phyloP scores from a whole-genome alignment of 2,888 invertebrate species.

The Crioceris asparagi region DNA sequence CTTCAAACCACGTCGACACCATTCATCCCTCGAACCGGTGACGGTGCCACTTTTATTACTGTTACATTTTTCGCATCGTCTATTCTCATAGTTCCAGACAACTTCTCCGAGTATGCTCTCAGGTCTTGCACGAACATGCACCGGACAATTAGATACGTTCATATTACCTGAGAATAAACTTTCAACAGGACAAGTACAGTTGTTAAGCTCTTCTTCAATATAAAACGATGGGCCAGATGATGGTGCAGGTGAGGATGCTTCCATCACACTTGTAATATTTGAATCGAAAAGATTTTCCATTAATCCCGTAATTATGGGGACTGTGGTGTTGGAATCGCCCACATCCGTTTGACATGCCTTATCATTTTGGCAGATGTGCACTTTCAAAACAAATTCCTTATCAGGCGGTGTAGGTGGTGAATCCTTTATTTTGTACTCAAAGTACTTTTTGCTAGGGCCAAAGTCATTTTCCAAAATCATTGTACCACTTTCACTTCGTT shows the following conservation, averaged over 20 bases:
- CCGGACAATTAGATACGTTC: conserved; percentile 9
- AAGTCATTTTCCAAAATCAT: conserved; percentile 45
- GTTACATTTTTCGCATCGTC: conserved; percentile 39
- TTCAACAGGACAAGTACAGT: conserved; percentile 10
- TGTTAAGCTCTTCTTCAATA: too few relatives aligned
- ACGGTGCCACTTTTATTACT: conserved; percentile 21
- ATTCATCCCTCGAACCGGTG: conserved; percentile 11
- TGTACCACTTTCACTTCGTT: conserved; percentile 54
- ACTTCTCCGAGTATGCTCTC: conserved; percentile 21
- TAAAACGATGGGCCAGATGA: too few relatives aligned
- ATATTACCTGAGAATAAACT: conserved; percentile 7
- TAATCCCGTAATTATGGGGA: too few relatives aligned
- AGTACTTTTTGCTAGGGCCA: conserved; percentile 41
- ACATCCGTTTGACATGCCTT: conserved; percentile 48
- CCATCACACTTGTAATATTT: neutral
- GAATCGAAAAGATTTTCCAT: too few relatives aligned
- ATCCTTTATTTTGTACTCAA: conserved; percentile 38
- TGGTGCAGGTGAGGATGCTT: conserved; percentile 6
- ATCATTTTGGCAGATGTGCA: conserved; percentile 50
- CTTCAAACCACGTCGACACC: conserved; percentile 23
- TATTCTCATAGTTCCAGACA: conserved; percentile 28
- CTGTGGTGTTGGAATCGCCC: neutral
- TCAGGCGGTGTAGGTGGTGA: conserved; percentile 5
- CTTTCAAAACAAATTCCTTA: conserved; percentile 50
- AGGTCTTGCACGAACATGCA: conserved; percentile 9